Evolutionary conservation across 1,140 invertebrate species (phyloP), one percentile per base, ranked within the genome.

Genomic region (Augochlora pura): DNA sequence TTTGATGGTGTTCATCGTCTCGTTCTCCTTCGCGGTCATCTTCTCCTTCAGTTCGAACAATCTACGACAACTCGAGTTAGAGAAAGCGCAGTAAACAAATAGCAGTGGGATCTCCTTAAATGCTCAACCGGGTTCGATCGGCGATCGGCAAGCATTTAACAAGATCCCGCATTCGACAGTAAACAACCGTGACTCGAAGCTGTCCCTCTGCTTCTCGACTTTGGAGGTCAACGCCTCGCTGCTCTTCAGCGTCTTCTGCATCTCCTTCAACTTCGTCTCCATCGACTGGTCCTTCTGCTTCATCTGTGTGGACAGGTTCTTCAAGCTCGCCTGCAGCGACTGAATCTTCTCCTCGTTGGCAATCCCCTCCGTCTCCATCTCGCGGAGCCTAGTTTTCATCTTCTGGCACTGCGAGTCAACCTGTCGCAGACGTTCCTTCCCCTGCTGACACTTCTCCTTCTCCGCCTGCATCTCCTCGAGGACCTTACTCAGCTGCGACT

Each of bases 131-230:
- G 9, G 14, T 46, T 46, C 14, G 0, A 46, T 46, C 42, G 12
- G 42, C 42, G 10, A 46, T 57, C 21, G 6, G 21, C 6, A 21
- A 57, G 54, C n/a, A 57, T n/a, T 57, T 10, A 57, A 57, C 54
- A n/a, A 57, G 54, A n/a, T 21, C 6, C 6, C 1, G 7, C n/a
- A n/a, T n/a, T 8, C 6, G 21, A 9, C 21, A 38, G 14, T 64
- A 59, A 67, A 72, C 52, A 80, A 92, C 91, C 86, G 83, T 74
- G 82, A 63, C 63, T 91, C 87, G 4, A 88, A 79, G 25, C 38
- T 85, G 54, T 90, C 86, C 12, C 86, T 84, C 25, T 91, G 91
- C 70, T 85, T 88, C 39, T 92, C 91, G 46, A 88, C 70, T 69
- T 88, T 88, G 0, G 38, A 32, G 18, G 90, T 46, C 4, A 84